Percentiles rank a stretch among this genome's conserved stretches.
phyloP scores from a whole-genome alignment of 2,888 invertebrate species.

The Pseudococcus longispinus region DNA sequence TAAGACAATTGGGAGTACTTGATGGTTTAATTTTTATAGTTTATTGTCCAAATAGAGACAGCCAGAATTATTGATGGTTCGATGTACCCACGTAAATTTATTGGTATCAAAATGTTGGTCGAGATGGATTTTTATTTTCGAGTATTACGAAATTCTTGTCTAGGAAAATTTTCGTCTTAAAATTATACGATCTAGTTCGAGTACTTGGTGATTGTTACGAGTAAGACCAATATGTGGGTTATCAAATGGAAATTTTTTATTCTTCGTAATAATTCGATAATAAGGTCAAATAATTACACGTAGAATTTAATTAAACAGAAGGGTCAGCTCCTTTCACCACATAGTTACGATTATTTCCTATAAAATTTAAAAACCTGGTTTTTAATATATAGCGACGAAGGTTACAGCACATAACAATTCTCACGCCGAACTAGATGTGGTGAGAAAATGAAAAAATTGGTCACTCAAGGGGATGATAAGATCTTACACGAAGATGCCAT shows the following conservation, averaged over 20 bases:
- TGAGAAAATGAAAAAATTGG: not conserved
- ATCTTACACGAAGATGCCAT: not conserved
- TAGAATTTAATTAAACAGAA: constrained; percentile 31
- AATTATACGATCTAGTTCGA: no score
- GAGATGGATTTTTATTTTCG: no score
- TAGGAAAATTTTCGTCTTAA: no score
- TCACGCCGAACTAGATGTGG: not conserved
- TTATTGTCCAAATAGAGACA: no score
- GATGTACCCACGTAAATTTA: no score
- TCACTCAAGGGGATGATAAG: not conserved
- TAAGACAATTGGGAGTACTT: no score
- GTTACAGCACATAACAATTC: not conserved
- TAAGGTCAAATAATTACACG: constrained; percentile 9
- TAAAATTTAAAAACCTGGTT: constrained; percentile 42
- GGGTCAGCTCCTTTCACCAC: constrained; percentile 36
- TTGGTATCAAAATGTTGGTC: no score
- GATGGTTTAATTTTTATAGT: no score
- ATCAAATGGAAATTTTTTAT: not conserved
- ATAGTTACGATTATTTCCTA: constrained; percentile 7
- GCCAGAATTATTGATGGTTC: no score
- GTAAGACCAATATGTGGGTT: not conserved
- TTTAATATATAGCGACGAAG: constrained; percentile 20
- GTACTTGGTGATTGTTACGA: no score
- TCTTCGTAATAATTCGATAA: not conserved
- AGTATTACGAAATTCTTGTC: no score